Conservation (phyloP, 2,113 vertebrate genomes). For the Antidorcas marsupialis region DNA sequence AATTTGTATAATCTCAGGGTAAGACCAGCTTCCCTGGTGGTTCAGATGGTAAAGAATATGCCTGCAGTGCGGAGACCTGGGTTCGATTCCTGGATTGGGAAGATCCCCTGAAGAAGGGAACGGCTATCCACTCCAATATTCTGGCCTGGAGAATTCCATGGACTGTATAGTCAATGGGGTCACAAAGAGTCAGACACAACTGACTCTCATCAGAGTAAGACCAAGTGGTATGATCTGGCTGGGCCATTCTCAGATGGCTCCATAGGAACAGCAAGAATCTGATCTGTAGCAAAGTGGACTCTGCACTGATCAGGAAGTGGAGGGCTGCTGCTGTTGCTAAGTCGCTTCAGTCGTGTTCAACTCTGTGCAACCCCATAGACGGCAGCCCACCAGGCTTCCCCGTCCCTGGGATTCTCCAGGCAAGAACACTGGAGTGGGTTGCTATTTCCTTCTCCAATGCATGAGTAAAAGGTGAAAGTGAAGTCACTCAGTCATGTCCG, state of each 20-base stretch:
- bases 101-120: neutral
- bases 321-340: too few relatives aligned
- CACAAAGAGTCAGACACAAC: neutral
- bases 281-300: neutral
- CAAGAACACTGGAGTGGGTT: too few relatives aligned
- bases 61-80: neutral
- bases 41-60: neutral
- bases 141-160: neutral
- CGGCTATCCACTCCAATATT: neutral
- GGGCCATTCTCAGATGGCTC: neutral
- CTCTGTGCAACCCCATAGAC: too few relatives aligned
- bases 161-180: neutral
- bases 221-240: neutral
- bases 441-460: too few relatives aligned
- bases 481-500: too few relatives aligned
- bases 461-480: too few relatives aligned
- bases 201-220: neutral
- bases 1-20: neutral
- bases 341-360: too few relatives aligned
- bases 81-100: neutral
- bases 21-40: neutral
- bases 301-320: rapidly evolving
- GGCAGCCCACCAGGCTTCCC: too few relatives aligned
- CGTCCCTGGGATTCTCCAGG: too few relatives aligned
- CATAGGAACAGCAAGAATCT: neutral